Conservation (phyloP, 1,140 invertebrate genomes). For the Formica exsecta region DNA sequence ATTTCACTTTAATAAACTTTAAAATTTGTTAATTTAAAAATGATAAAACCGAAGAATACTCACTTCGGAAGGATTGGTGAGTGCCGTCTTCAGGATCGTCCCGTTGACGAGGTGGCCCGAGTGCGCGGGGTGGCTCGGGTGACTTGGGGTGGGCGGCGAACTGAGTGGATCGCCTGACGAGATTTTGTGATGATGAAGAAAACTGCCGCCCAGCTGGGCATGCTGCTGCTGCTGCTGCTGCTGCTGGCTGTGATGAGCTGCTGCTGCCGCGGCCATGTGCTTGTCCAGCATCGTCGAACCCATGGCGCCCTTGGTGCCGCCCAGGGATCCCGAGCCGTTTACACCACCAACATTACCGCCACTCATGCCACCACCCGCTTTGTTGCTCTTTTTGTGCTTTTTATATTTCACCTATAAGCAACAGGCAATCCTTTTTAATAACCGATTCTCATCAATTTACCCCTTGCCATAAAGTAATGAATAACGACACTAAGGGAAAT, state of each 20-base stretch:
- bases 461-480: background rate
- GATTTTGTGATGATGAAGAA: constrained; percentile 84
- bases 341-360: constrained; percentile 83
- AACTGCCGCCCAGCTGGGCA: constrained; percentile 82
- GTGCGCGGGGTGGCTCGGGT: constrained; percentile 83
- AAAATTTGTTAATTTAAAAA: constrained; percentile 3
- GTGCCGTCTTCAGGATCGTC: constrained; percentile 96
- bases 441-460: background rate
- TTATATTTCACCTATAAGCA: constrained; percentile 96
- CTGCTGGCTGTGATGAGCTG: constrained; percentile 83
- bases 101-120: constrained; percentile 93
- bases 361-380: constrained; percentile 87
- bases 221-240: constrained; percentile 80
- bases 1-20: background rate
- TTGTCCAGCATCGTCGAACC: constrained; percentile 86
- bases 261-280: constrained; percentile 83
- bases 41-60: constrained; percentile 68
- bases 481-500: too few species aligned
- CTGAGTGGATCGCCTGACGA: constrained; percentile 84
- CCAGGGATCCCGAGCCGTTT: constrained; percentile 81
- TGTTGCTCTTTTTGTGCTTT: constrained; percentile 96
- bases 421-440: background rate
- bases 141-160: constrained; percentile 84
- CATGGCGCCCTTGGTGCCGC: constrained; percentile 84
- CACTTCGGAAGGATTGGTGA: constrained; percentile 96